Base-by-base conservation (phyloP, 2,888 invertebrate genomes). In the Cephus spinipes region DNA sequence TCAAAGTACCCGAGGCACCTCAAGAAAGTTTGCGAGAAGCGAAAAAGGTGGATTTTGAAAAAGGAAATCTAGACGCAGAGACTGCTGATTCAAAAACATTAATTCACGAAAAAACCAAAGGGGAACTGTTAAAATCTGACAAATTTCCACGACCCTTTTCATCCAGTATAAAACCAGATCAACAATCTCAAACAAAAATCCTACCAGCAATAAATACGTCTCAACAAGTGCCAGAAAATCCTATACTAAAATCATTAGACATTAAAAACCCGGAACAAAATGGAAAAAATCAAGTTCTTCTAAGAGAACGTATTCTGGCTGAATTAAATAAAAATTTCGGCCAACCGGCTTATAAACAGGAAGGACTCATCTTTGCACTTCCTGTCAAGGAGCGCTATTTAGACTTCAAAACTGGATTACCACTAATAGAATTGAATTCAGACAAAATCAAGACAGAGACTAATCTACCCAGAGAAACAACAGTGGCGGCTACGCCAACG, bases 251-350 rank as follows among this genome's bases (percentile, higher is more conserved):
- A 55, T 55, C 55, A 9, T 23, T 9, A 4, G 23, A 55, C 1
- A 33, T 30, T 71, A 31, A 71, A 71, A 71, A 11, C 32, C 32
- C 23, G 9, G 71, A 32, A 32, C n/a, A 71, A 30, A 12, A 32
- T 4, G 11, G 0, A 32, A 30, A 31, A 71, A 15, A 31, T 31
- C 12, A 32, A 32, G 15, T 32, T 32, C 32, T 69, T 15, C 32
- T 71, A 30, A 84, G 83, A 36, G 81, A 83, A 15, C 73, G 78
- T 33, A 80, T 85, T 6, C 36, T 84, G 12, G 83, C 80, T 4
- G 79, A 81, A 55, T 35, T 83, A 34, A 79, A 78, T 1, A 79
- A 82, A 33, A 83, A 81, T 9, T 85, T 87, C 31, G 86, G 84
- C 1, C 80, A 83, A 11, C 82, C 83, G 6, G 15, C 81, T 6